These are phyloP conservation scores for Proisotoma minuta DNA, from an alignment of 2,888 invertebrate genomes.

Conservation along the genomic window DNA sequence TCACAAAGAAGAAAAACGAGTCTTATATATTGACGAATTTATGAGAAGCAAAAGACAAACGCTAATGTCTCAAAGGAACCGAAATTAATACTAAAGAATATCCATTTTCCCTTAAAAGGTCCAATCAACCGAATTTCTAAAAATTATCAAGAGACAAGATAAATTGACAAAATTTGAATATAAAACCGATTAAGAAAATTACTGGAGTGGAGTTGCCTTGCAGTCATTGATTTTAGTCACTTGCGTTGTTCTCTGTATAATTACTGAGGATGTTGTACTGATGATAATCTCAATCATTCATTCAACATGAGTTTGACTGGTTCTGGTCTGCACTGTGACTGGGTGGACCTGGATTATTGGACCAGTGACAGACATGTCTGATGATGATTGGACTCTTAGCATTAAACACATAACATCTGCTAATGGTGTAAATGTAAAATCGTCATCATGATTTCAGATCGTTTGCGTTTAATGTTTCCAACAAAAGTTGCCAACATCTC, in stretches of 20 bases:
- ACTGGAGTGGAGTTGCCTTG: too few species aligned
- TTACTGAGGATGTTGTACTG: too few species aligned
- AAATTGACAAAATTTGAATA: too few species aligned
- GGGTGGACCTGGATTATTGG: too few species aligned
- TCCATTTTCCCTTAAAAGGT: neutral
- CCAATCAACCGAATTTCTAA: neutral
- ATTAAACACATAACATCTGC: neutral
- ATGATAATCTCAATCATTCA: too few species aligned
- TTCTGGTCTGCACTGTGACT: too few species aligned
- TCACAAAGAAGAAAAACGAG: neutral
- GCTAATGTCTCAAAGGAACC: slow-evolving; percentile 18
- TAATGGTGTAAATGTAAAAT: neutral
- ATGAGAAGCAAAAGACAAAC: slow-evolving; percentile 8
- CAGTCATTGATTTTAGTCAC: too few species aligned
- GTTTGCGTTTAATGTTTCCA: neutral
- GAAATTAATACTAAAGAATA: neutral
- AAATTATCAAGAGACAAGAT: neutral
- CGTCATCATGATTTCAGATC: too few species aligned
- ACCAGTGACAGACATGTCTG: too few species aligned
- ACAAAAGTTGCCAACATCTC: neutral
- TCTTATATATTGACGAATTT: slow-evolving; percentile 10
- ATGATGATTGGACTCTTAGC: neutral
- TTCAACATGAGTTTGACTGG: too few species aligned
- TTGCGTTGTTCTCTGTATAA: too few species aligned
- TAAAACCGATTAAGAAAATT: too few species aligned